These are phyloP conservation scores for Limulus polyphemus DNA, from an alignment of 2,888 invertebrate genomes.

Conservation along the genomic window DNA sequence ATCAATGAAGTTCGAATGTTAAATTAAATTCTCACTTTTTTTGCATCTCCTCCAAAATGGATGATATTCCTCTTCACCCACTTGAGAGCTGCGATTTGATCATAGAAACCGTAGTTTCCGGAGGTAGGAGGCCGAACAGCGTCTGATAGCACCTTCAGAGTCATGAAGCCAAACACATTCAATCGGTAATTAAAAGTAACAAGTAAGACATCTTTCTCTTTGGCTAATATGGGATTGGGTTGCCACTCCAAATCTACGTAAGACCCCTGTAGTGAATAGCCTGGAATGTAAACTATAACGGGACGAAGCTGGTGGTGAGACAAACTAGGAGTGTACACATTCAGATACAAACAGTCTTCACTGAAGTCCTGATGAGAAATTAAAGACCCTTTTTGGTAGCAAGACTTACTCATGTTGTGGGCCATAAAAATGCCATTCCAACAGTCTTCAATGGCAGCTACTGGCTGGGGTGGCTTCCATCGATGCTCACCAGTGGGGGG, in stretches of 20 bases:
- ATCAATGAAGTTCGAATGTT: too few species aligned
- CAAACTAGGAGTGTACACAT: slow-evolving; percentile 53
- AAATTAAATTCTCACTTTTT: slow-evolving; percentile 26
- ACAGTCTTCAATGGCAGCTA: slow-evolving; percentile 24
- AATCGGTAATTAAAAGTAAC: slow-evolving; percentile 74
- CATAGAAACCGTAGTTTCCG: slow-evolving; percentile 74
- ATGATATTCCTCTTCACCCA: slow-evolving; percentile 71
- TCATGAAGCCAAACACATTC: slow-evolving; percentile 57
- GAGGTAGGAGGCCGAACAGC: slow-evolving; percentile 59
- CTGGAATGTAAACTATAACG: slow-evolving; percentile 26
- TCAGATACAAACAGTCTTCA: slow-evolving; percentile 62
- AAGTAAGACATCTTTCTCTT: slow-evolving; percentile 65
- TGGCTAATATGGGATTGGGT: slow-evolving; percentile 62
- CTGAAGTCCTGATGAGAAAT: slow-evolving; percentile 12
- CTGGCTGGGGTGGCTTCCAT: slow-evolving; percentile 40
- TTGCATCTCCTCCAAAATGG: slow-evolving; percentile 67
- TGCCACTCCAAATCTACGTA: slow-evolving; percentile 38
- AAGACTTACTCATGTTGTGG: slow-evolving; percentile 46
- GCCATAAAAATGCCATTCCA: slow-evolving; percentile 47
- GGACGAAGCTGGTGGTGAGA: slow-evolving; percentile 22
- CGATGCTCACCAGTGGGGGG: slow-evolving; percentile 50
- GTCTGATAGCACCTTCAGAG: slow-evolving; percentile 49
- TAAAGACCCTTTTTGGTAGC: slow-evolving; percentile 44
- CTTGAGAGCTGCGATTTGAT: slow-evolving; percentile 59
- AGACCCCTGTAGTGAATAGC: slow-evolving; percentile 24